These are phyloP conservation scores for Psococerastis gibbosa DNA, from an alignment of 2,888 invertebrate genomes.

Conservation along the genomic window DNA sequence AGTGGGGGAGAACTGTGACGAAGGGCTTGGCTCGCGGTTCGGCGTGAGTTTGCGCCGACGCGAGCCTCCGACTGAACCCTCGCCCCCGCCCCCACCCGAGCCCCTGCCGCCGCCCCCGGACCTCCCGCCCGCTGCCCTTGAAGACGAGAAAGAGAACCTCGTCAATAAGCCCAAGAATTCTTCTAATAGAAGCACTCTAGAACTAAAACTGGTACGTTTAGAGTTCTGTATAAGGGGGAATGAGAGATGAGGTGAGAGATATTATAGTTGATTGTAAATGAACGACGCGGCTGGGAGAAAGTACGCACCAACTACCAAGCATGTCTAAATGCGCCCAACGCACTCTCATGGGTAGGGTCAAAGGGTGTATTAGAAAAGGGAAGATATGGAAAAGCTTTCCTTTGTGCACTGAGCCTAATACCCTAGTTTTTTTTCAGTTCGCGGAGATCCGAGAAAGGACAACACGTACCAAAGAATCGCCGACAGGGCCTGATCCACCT, in stretches of 20 bases:
- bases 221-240: no score
- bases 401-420: no score
- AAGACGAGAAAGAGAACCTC: slow-evolving; percentile 16
- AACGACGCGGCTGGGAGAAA: no score
- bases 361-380: no score
- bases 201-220: slow-evolving; percentile 49
- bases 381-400: no score
- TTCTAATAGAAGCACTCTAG: slow-evolving; percentile 25
- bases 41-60: slow-evolving; percentile 48
- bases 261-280: no score
- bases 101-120: slow-evolving; percentile 19
- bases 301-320: no score
- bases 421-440: slow-evolving; percentile 22
- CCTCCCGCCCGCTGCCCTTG: slow-evolving; percentile 19
- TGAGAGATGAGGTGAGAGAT: no score
- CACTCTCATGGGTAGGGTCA: no score
- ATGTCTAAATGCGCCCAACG: no score
- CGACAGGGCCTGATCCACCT: slow-evolving; percentile 20
- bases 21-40: slow-evolving; percentile 51
- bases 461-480: slow-evolving; percentile 42
- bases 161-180: neutral
- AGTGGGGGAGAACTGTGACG: slow-evolving; percentile 41
- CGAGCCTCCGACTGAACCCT: slow-evolving; percentile 39
- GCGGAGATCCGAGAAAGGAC: slow-evolving; percentile 68
- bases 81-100: slow-evolving; percentile 21